A percentile compares a stretch with the other conserved stretches of the same genome.
These are phyloP conservation scores for Podilymbus podiceps DNA, from an alignment of 2,113 vertebrate species.

Conservation along the genomic window DNA sequence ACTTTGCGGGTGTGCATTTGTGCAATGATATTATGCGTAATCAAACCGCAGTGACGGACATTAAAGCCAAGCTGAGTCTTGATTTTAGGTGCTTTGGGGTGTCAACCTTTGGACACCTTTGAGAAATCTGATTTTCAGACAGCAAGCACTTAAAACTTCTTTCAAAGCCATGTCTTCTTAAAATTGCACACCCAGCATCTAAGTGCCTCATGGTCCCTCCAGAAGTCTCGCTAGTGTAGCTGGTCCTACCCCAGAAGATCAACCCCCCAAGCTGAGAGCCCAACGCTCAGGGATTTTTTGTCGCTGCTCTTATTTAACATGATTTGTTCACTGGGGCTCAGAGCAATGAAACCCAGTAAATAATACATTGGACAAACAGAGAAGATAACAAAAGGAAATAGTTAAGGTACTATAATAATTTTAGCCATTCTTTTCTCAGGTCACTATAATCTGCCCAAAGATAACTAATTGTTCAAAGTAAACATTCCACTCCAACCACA, in stretches of 20 bases:
- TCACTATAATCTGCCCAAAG: slow-evolving; percentile 85
- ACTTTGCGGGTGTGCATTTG: background rate
- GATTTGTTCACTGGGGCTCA: slow-evolving; percentile 5
- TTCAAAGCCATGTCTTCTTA: background rate
- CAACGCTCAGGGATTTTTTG: background rate
- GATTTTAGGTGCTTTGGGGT: background rate
- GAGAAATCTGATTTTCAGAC: background rate
- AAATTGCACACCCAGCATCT: background rate
- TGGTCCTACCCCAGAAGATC: background rate
- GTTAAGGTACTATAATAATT: slow-evolving; percentile 82
- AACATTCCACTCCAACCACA: slow-evolving; percentile 85
- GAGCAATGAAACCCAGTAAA: slow-evolving; percentile 45
- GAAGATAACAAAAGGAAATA: slow-evolving; percentile 78
- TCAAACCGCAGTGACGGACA: background rate
- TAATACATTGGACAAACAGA: slow-evolving; percentile 41
- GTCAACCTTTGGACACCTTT: background rate
- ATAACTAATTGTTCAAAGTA: slow-evolving; percentile 90
- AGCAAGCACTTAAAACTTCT: background rate
- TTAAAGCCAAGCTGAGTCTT: background rate
- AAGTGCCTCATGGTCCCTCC: background rate
- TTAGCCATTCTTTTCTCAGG: slow-evolving; percentile 79
- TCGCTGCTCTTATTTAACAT: background rate
- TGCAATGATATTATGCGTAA: background rate
- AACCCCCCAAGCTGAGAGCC: background rate
- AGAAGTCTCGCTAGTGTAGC: background rate